A percentile compares a stretch with the other conserved stretches of the same genome.
phyloP scores from a whole-genome alignment of 2,113 vertebrate genomes.

The Probosciger aterrimus region DNA sequence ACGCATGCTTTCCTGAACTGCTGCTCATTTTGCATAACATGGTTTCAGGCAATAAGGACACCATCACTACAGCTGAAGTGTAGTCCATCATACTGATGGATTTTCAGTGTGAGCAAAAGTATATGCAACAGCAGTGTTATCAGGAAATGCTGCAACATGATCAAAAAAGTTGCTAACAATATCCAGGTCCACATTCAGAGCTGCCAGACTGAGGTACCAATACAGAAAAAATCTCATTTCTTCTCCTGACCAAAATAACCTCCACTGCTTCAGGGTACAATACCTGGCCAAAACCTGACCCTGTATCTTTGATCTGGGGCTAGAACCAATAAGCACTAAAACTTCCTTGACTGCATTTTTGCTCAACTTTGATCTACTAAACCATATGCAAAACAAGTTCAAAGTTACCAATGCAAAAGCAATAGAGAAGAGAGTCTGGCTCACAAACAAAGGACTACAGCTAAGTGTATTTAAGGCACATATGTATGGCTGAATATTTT shows the following conservation, averaged over 20 bases:
- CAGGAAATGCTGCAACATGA: background rate
- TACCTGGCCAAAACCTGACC: background rate
- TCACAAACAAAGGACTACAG: slow-evolving; percentile 34
- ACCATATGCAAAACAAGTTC: slow-evolving; percentile 6
- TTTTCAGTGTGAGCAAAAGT: background rate
- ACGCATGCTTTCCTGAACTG: background rate
- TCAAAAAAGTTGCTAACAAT: background rate
- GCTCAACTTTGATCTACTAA: background rate
- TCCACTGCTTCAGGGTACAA: background rate
- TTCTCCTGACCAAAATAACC: background rate
- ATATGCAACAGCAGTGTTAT: background rate
- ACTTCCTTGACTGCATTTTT: background rate
- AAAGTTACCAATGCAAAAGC: background rate
- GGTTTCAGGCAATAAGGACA: background rate
- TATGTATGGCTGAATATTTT: slow-evolving; percentile 55
- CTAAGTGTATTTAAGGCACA: slow-evolving; percentile 37
- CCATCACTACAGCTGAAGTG: background rate
- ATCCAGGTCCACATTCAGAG: background rate
- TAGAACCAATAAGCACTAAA: background rate
- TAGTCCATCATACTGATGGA: background rate
- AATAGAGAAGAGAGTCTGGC: background rate
- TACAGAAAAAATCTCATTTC: background rate
- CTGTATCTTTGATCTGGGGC: background rate
- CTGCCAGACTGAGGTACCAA: background rate
- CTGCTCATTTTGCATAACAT: background rate